Percentiles rank a stretch among this genome's conserved stretches.
Evolutionary conservation across 2,888 invertebrate species (phyloP).

Genomic region (Hermaeophaga mercurialis): DNA sequence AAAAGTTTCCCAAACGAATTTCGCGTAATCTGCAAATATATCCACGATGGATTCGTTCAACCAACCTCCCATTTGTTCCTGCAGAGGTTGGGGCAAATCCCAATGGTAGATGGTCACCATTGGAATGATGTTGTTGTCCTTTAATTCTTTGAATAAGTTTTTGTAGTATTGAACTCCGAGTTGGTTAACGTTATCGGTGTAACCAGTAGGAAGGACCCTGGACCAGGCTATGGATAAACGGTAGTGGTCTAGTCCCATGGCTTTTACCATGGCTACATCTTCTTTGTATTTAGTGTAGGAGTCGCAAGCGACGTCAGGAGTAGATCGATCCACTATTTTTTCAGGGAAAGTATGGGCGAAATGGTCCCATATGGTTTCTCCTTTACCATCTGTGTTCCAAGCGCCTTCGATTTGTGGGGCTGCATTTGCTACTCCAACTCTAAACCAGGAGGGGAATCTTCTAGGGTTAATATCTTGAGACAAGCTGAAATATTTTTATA

Average conservation of each 20-base stretch:
- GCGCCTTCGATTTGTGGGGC: slow-evolving; percentile 47
- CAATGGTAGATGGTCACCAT: slow-evolving; percentile 34
- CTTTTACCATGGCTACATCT: slow-evolving; percentile 64
- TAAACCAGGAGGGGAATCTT: slow-evolving; percentile 37
- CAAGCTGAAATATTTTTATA: too few relatives aligned
- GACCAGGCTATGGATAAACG: slow-evolving; percentile 42
- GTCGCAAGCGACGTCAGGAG: slow-evolving; percentile 69
- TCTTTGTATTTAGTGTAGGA: slow-evolving; percentile 69
- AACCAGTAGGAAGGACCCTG: slow-evolving; percentile 64
- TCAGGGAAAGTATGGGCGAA: slow-evolving; percentile 26
- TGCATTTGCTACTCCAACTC: slow-evolving; percentile 47
- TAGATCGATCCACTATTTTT: slow-evolving; percentile 44
- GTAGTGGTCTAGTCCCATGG: slow-evolving; percentile 64
- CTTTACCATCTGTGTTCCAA: slow-evolving; percentile 45
- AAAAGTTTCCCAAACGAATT: slow-evolving; percentile 48
- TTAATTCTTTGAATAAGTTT: slow-evolving; percentile 30
- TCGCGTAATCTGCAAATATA: slow-evolving; percentile 69
- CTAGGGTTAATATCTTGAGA: slow-evolving; percentile 24
- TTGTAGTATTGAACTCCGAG: slow-evolving; percentile 48
- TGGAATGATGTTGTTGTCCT: slow-evolving; percentile 21
- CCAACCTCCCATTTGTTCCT: slow-evolving; percentile 65
- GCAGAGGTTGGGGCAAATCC: slow-evolving; percentile 34
- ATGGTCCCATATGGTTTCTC: slow-evolving; percentile 38
- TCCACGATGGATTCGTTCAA: slow-evolving; percentile 64
- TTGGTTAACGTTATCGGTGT: slow-evolving; percentile 57